These are phyloP conservation scores for Magallana angulata DNA, from an alignment of 1,140 invertebrate species.

Conservation along the genomic window DNA sequence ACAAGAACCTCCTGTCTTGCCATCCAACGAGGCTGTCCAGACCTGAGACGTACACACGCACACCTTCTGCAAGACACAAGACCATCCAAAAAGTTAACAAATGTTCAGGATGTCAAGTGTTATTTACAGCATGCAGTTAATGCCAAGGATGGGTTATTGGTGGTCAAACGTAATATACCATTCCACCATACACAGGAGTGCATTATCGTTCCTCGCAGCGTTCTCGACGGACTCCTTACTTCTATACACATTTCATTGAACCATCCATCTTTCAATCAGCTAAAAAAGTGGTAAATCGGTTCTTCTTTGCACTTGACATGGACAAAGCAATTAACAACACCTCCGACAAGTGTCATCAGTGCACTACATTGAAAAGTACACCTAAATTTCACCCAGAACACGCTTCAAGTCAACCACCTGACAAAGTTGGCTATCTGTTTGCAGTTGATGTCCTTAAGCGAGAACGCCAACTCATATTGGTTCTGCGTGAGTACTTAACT, in stretches of 20 bases:
- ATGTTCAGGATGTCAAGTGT: no score
- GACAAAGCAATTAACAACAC: constrained; percentile 42
- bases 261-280: constrained; percentile 53
- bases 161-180: constrained; percentile 40
- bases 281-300: constrained; percentile 48
- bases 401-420: constrained; percentile 42
- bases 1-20: no score
- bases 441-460: constrained; percentile 52
- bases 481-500: constrained; percentile 54
- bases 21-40: no score
- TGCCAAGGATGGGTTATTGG: no score
- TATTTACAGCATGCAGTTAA: no score
- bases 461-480: constrained; percentile 49
- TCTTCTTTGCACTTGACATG: constrained; percentile 58
- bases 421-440: constrained; percentile 49
- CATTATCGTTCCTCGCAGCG: constrained; percentile 57
- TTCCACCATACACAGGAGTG: constrained; percentile 43
- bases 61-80: no score
- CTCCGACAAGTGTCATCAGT: constrained; percentile 56
- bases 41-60: no score
- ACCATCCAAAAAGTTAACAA: no score
- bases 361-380: constrained; percentile 45
- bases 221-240: constrained; percentile 53
- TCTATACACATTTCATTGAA: constrained; percentile 56
- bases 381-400: constrained; percentile 2